Conservation (phyloP, 2,797 vertebrate genomes). For the Apodemus agrarius region DNA sequence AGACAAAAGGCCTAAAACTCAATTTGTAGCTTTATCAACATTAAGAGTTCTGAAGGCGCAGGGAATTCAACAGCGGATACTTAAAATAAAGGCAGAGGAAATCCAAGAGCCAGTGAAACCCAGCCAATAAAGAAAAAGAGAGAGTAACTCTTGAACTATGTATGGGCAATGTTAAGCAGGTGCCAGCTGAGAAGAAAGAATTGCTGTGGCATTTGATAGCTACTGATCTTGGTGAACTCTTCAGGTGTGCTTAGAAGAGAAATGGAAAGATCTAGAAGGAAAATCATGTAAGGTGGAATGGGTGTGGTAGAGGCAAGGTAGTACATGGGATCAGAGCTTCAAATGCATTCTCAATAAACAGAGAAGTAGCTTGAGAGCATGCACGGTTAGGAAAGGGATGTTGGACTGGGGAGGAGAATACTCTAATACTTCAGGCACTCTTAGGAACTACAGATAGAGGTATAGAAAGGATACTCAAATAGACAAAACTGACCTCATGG, state of each 20-base stretch:
- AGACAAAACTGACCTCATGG: background rate
- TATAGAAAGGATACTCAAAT: background rate
- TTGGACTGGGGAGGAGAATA: background rate
- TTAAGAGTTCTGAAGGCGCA: background rate
- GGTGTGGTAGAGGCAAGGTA: background rate
- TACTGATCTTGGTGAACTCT: background rate
- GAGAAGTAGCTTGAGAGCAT: background rate
- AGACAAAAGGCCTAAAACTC: background rate
- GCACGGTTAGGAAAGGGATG: background rate
- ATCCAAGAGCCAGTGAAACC: background rate
- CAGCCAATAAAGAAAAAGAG: background rate
- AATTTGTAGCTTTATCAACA: background rate
- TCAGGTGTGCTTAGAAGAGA: background rate
- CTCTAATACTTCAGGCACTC: background rate
- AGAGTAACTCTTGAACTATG: accelerated
- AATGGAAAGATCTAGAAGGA: background rate
- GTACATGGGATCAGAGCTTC: background rate
- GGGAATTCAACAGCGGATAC: background rate
- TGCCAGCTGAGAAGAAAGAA: background rate
- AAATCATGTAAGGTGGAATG: too few species aligned
- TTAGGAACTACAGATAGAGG: background rate
- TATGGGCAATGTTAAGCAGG: accelerated
- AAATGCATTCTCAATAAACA: background rate
- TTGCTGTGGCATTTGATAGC: background rate
- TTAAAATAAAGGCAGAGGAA: background rate